Evolutionary conservation across 1,140 invertebrate genomes (phyloP).

Genomic region (Proales similis): DNA sequence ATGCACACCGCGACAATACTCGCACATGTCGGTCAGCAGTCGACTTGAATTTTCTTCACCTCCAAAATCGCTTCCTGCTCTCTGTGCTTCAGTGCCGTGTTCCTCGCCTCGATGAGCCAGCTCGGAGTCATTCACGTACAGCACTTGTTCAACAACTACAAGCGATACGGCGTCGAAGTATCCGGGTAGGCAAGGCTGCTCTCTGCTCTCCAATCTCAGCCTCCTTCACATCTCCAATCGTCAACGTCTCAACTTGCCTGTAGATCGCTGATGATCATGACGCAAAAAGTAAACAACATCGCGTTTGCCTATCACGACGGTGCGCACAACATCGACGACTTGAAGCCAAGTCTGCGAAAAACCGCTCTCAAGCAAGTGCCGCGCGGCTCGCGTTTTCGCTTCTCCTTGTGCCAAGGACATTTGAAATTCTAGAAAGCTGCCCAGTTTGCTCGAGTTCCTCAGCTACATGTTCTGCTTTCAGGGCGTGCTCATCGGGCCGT

Average conservation of each 20-base stretch:
- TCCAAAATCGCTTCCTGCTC: not conserved
- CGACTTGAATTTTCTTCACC: not conserved
- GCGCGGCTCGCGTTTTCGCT: too few species aligned
- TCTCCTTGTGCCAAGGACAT: not conserved
- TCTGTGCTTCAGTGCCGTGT: constrained; percentile 1
- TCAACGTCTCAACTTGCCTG: not conserved
- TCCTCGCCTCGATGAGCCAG: constrained; percentile 1
- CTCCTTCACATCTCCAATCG: not conserved
- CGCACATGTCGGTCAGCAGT: not conserved
- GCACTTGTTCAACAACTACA: constrained; percentile 76
- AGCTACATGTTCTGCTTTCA: constrained; percentile 37
- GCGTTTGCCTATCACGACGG: constrained; percentile 87
- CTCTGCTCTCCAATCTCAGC: constrained; percentile 38
- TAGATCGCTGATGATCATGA: constrained; percentile 88
- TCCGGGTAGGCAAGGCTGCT: constrained; percentile 74
- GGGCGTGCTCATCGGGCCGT: constrained; percentile 26
- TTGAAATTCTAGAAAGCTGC: not conserved
- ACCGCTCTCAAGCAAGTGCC: not conserved
- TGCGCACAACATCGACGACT: constrained; percentile 16
- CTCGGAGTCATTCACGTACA: constrained; percentile 66
- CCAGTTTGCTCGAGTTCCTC: constrained; percentile 11
- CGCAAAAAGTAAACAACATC: constrained; percentile 83
- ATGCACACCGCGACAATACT: not conserved
- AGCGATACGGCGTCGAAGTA: constrained; percentile 76
- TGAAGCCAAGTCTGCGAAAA: constrained; percentile 18